Evolutionary conservation across 2,113 vertebrate genomes (phyloP).

Genomic region (Heterotilapia buettikoferi): DNA sequence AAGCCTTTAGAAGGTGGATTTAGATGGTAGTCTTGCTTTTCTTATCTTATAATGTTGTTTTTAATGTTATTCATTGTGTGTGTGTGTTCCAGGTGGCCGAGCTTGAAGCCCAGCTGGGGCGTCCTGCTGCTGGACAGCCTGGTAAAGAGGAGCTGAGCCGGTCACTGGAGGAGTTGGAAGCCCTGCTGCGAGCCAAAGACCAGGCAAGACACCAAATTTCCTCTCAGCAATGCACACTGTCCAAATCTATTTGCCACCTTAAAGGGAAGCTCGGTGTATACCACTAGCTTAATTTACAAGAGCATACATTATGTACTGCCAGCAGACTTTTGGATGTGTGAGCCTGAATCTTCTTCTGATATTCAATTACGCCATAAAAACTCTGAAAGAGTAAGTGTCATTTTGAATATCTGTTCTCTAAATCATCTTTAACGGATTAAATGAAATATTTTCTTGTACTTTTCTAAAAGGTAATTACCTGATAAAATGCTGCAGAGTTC

Average conservation of each 20-base stretch:
- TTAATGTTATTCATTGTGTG: background rate
- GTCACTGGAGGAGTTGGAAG: constrained; percentile 82
- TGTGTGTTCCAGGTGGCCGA: constrained; percentile 79
- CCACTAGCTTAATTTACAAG: background rate
- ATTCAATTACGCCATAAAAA: background rate
- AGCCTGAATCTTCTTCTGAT: background rate
- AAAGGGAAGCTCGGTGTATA: background rate
- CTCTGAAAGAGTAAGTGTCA: background rate
- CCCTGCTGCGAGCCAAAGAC: constrained; percentile 83
- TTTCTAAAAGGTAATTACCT: background rate
- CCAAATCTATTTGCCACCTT: background rate
- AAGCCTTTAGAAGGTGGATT: background rate
- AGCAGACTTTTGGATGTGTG: background rate
- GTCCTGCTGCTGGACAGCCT: constrained; percentile 56
- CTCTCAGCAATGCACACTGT: background rate
- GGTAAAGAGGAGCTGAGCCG: constrained; percentile 75
- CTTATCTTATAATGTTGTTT: background rate
- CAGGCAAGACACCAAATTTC: constrained; percentile 70
- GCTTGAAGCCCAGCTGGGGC: constrained; percentile 78
- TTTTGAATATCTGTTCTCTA: background rate
- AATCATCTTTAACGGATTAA: background rate
- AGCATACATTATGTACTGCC: background rate
- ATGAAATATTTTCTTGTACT: background rate
- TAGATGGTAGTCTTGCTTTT: background rate
- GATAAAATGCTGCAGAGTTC: background rate